Evolutionary conservation across 2,888 invertebrate genomes (phyloP).

Genomic region (Apantesis nais): DNA sequence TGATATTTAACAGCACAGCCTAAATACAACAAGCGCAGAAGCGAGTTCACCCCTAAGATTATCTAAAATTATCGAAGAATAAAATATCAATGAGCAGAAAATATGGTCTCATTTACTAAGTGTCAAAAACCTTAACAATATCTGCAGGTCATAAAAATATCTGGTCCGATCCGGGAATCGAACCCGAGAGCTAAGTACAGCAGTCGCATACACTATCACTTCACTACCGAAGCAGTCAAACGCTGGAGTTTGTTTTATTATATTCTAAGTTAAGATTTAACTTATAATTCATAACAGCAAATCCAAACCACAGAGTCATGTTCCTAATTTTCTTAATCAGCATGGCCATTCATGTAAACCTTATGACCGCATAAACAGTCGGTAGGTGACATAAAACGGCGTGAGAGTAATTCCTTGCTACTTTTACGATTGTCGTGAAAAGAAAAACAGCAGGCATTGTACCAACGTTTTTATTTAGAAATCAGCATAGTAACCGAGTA

Average conservation of each 20-base stretch:
- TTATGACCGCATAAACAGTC: slow-evolving; percentile 14
- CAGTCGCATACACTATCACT: too few species aligned
- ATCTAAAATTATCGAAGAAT: too few species aligned
- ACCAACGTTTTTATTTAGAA: slow-evolving; percentile 42
- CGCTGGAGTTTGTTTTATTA: too few species aligned
- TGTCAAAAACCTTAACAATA: too few species aligned
- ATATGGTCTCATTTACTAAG: not conserved
- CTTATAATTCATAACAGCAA: not conserved
- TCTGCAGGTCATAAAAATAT: too few species aligned
- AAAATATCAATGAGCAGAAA: too few species aligned
- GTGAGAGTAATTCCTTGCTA: slow-evolving; percentile 39
- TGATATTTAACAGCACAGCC: not conserved
- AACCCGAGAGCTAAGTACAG: too few species aligned
- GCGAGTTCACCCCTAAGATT: too few species aligned
- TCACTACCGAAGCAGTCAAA: not conserved
- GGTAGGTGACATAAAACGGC: slow-evolving; percentile 37
- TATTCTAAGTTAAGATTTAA: not conserved
- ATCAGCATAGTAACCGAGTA: slow-evolving; percentile 33
- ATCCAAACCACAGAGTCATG: not conserved
- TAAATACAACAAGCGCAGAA: too few species aligned
- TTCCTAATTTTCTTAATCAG: slow-evolving; percentile 30
- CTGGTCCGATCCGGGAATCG: too few species aligned
- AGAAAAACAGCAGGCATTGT: slow-evolving; percentile 37
- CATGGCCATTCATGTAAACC: slow-evolving; percentile 35
- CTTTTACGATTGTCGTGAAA: slow-evolving; percentile 40